A percentile compares a stretch with the other conserved stretches of the same genome.
phyloP scores from a whole-genome alignment of 1,140 invertebrate species.

The Meloidogyne chitwoodi region DNA sequence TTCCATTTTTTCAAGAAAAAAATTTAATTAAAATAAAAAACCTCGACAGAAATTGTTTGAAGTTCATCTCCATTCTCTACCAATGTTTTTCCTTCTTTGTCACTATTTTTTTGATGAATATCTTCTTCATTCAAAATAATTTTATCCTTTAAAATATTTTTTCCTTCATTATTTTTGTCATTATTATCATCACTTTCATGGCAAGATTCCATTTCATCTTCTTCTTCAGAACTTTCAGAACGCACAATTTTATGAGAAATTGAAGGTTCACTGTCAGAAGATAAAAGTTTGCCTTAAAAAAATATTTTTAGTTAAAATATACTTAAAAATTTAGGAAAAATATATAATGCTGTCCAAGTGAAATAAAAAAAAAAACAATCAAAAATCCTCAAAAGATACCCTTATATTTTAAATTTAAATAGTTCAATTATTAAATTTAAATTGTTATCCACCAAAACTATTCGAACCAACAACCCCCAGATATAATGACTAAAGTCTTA shows the following conservation, averaged over 20 bases:
- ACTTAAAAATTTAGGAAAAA: too few species aligned
- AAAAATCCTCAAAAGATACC: too few species aligned
- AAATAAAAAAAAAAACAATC: too few species aligned
- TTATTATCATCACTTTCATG: background rate
- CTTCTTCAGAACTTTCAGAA: constrained; percentile 14
- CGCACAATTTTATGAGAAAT: background rate
- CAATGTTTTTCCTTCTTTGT: background rate
- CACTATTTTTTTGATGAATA: background rate
- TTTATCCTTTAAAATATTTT: background rate
- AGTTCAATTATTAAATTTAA: background rate
- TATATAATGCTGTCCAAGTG: too few species aligned
- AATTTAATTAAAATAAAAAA: background rate
- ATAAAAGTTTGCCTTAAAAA: constrained; percentile 17
- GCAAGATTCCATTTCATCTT: background rate
- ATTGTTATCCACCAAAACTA: background rate
- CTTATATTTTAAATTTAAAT: too few species aligned
- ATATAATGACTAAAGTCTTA: too few species aligned
- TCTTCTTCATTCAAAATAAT: background rate
- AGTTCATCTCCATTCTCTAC: background rate
- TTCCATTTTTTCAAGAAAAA: background rate
- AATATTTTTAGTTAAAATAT: background rate
- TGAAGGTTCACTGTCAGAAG: constrained; percentile 3
- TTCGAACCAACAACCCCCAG: too few species aligned
- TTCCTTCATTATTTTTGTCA: background rate
- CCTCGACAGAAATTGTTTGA: constrained; percentile 6